Percentiles rank a stretch among this genome's conserved stretches.
Conservation (phyloP, 1,140 invertebrate genomes). For the Metopolophium dirhodum region DNA sequence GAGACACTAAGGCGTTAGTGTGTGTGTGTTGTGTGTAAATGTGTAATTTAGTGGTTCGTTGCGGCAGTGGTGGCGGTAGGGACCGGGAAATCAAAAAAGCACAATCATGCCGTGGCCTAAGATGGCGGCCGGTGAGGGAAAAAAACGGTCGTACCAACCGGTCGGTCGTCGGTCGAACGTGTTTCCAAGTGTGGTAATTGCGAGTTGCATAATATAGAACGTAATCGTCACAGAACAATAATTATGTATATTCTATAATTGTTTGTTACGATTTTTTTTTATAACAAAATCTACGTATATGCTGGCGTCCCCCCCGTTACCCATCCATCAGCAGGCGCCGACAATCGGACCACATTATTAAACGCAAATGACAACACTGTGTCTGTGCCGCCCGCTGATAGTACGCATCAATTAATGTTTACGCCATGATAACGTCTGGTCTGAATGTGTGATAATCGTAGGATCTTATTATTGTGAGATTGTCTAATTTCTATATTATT, state of each 20-base stretch:
- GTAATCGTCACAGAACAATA: no score
- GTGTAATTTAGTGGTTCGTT: not conserved
- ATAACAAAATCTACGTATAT: not conserved
- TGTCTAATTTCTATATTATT: not conserved
- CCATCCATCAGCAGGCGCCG: not conserved
- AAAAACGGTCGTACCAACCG: conserved; percentile 42
- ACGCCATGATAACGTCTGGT: not conserved
- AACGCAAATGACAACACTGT: not conserved
- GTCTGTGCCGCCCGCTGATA: not conserved
- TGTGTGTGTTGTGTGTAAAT: not conserved
- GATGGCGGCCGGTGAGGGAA: conserved; percentile 41
- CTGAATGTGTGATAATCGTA: not conserved
- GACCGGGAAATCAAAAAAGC: conserved; percentile 56
- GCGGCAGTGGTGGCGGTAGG: not conserved
- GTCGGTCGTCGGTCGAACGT: not conserved
- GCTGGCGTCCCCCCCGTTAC: not conserved
- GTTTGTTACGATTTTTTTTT: no score
- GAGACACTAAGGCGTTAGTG: not conserved
- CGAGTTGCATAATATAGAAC: not conserved
- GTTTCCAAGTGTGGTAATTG: no score
- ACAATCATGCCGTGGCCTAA: conserved; percentile 56
- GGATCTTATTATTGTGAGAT: not conserved
- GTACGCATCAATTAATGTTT: not conserved
- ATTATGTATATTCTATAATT: no score
- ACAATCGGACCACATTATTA: no score